Evolutionary conservation across 2,113 vertebrate species (phyloP), one percentile per base, ranked within the genome.

Genomic region (Pteronura brasiliensis): DNA sequence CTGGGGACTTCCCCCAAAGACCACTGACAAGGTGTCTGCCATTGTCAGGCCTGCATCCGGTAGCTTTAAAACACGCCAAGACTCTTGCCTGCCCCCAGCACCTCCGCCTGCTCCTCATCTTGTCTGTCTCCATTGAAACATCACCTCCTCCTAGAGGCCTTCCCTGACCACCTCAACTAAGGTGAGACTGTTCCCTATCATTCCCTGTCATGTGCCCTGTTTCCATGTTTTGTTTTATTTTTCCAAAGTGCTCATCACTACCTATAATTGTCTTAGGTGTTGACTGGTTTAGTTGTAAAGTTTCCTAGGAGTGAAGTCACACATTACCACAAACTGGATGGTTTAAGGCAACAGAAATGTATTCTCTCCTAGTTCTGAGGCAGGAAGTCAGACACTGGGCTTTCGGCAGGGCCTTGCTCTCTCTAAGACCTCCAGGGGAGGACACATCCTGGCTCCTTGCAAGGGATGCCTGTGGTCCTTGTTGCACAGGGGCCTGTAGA

Each of bases 131-230:
- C 17, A 17, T 1, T 9, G 36, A 80, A 80, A 72, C 2, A 11
- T 44, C 92, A 55, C 94, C 74, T 94, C 92, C 80, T 85, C 94
- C 87, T 23, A 42, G 90, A 92, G 21, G 69, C 34, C 90, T 47
- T 82, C 93, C 42, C 59, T 74, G 95, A 67, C 49, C 29, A 55
- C 52, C 52, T 17, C 42, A 29, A 85, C 52, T 42, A n/a, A 61
- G 5, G 47, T 12, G 21, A 23, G 39, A 10, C 12, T 9, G 27
- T 18, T 80, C n/a, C 13, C 77, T 12, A 0, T 71, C 25, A 15
- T 25, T 57, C 36, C 76, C 63, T 3, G 18, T 42, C 34, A 39
- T 59, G 13, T 2, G 9, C 42, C 49, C 25, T 49, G 52, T 42
- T 36, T 59, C 36, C 13, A 25, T 39, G 27, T 55, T 79, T 57